A percentile compares a stretch with the other conserved stretches of the same genome.
phyloP scores from a whole-genome alignment of 37 sponge, comb jelly and placozoan genomes.

The Ianthella basta region DNA sequence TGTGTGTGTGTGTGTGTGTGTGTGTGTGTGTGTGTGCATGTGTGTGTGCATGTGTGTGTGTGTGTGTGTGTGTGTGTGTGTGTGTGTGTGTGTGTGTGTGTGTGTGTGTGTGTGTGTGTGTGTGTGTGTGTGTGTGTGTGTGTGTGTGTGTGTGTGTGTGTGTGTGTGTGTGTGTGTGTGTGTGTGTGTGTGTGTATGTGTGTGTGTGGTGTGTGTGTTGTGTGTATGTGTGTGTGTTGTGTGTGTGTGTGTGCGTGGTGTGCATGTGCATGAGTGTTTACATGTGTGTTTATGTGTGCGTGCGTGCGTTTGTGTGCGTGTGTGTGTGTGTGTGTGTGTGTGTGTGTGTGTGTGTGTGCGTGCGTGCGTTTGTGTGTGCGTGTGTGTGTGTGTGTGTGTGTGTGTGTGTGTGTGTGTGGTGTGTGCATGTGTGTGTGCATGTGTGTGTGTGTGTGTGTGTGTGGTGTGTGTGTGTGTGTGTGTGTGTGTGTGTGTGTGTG shows the following conservation, averaged over 20 bases:
- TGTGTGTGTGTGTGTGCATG: not conserved
- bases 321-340: conserved; percentile 31
- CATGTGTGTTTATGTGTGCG: conserved; percentile 11
- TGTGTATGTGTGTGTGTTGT: not conserved
- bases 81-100: conserved; percentile 32
- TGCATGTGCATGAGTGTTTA: conserved; percentile 17
- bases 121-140: conserved; percentile 30
- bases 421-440: conserved; percentile 34
- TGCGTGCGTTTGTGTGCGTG: not conserved
- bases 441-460: conserved; percentile 18
- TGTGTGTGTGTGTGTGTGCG: conserved; percentile 37
- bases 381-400: conserved; percentile 45
- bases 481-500: too few relatives aligned
- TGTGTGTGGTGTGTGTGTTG: not conserved
- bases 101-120: conserved; percentile 28
- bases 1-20: conserved; percentile 17
- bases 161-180: conserved; percentile 14
- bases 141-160: conserved; percentile 19
- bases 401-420: conserved; percentile 46
- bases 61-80: conserved; percentile 31
- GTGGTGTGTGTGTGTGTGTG: too few relatives aligned
- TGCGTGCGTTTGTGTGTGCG: conserved; percentile 35
- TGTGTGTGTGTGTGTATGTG: not conserved
- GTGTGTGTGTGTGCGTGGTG: conserved; percentile 18
- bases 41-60: conserved; percentile 27